phyloP scores from a whole-genome alignment of 2,888 invertebrate species.

The Ctenicera cuprea region DNA sequence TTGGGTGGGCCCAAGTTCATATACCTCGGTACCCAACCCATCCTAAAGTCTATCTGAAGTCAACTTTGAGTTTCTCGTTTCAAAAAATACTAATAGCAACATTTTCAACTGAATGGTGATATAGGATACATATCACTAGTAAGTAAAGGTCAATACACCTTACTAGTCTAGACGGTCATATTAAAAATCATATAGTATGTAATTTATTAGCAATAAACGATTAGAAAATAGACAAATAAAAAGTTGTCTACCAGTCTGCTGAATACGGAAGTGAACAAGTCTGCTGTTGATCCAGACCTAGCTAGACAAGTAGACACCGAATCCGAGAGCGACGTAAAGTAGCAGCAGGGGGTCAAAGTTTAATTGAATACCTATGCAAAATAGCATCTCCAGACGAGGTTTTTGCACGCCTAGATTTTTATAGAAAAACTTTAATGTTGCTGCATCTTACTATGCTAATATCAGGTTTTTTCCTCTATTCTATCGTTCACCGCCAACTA shows the following conservation, averaged over 20 bases:
- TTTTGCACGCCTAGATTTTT: constrained; percentile 37
- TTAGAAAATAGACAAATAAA: constrained; percentile 52
- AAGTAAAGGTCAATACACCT: constrained; percentile 54
- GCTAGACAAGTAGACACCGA: constrained; percentile 49
- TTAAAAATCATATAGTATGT: constrained; percentile 55
- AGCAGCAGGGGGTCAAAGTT: constrained; percentile 46
- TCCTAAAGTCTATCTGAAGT: too few relatives aligned
- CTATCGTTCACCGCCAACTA: too few relatives aligned
- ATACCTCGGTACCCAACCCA: too few relatives aligned
- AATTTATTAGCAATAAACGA: constrained; percentile 58
- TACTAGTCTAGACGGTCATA: constrained; percentile 53
- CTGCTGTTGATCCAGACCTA: constrained; percentile 43
- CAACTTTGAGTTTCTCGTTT: neutral
- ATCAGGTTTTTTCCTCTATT: neutral
- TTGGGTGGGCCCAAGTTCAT: too few relatives aligned
- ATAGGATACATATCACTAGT: constrained; percentile 43
- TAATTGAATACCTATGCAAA: constrained; percentile 49
- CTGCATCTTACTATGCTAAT: constrained; percentile 20
- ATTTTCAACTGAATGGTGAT: constrained; percentile 7
- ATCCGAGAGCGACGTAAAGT: constrained; percentile 28
- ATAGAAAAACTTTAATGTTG: constrained; percentile 5
- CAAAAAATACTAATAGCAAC: neutral
- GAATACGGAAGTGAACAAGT: constrained; percentile 50
- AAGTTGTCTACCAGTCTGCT: constrained; percentile 53
- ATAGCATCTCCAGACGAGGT: constrained; percentile 29